phyloP scores from a whole-genome alignment of 2,113 vertebrate species.

The Paraplagusia blochii region DNA sequence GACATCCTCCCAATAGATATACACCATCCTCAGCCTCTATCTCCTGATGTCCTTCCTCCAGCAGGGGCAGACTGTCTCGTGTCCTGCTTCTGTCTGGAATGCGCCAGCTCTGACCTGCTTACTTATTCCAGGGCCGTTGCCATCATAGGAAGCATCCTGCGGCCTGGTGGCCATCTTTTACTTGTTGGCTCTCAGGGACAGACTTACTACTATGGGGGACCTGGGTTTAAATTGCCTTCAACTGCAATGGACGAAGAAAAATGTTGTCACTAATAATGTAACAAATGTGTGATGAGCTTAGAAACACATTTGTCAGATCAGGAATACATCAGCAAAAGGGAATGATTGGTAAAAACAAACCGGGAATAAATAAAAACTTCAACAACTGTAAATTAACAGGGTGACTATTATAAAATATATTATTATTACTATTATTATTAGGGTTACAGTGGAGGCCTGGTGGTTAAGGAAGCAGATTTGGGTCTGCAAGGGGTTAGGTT shows the following conservation, averaged over 20 bases:
- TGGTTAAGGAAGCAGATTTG: too few species aligned
- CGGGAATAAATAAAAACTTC: too few species aligned
- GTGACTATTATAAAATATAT: too few species aligned
- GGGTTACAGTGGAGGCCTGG: too few species aligned
- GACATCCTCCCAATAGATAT: conserved; percentile 86
- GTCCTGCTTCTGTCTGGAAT: conserved; percentile 92
- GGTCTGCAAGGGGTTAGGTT: too few species aligned
- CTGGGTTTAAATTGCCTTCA: conserved; percentile 79
- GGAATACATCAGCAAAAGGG: too few species aligned
- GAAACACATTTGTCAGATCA: too few species aligned
- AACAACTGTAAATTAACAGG: too few species aligned
- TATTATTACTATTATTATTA: too few species aligned
- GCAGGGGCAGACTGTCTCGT: conserved; percentile 82
- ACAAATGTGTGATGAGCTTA: too few species aligned
- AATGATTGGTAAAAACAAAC: too few species aligned
- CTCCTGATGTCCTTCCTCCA: conserved; percentile 52
- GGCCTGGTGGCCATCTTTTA: conserved; percentile 81
- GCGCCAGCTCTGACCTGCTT: conserved; percentile 83
- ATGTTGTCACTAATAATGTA: too few species aligned
- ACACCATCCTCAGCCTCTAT: conserved; percentile 80
- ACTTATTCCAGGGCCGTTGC: conserved; percentile 79
- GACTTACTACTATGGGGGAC: conserved; percentile 88
- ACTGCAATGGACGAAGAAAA: conserved; percentile 80
- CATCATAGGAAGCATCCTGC: conserved; percentile 80
- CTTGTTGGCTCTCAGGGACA: conserved; percentile 89